Evolutionary conservation across 2,113 vertebrate genomes (phyloP).

Genomic region (Thalassarche chlororhynchos): DNA sequence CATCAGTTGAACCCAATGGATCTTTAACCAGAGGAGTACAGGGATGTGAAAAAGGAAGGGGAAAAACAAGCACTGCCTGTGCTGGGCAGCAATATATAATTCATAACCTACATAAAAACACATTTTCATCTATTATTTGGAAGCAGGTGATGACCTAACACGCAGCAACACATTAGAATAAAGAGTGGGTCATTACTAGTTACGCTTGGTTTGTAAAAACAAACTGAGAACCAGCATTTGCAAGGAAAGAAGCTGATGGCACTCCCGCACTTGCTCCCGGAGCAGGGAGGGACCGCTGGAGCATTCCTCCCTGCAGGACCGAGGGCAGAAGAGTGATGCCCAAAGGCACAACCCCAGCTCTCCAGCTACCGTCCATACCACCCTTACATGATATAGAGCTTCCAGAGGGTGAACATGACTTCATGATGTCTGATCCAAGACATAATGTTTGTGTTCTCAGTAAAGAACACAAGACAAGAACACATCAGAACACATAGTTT

Average conservation of each 20-base stretch:
- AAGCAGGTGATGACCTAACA: not conserved
- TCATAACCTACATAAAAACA: not conserved
- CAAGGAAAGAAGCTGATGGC: not conserved
- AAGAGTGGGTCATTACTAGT: not conserved
- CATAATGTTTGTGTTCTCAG: not conserved
- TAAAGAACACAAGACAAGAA: not conserved
- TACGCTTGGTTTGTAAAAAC: not conserved
- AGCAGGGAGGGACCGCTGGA: rapidly evolving
- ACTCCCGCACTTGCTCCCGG: not conserved
- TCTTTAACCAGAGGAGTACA: not conserved
- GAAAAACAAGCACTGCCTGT: not conserved
- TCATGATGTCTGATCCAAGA: not conserved
- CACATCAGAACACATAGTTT: not conserved
- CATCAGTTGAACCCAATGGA: not conserved
- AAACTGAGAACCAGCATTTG: rapidly evolving
- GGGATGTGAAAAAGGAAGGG: not conserved
- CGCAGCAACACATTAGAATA: not conserved
- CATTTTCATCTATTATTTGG: not conserved
- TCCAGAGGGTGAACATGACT: not conserved
- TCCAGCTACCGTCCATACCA: rapidly evolving
- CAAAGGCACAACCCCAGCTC: not conserved
- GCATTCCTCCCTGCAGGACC: not conserved
- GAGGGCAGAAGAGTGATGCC: not conserved
- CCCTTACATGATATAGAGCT: rapidly evolving
- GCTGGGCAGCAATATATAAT: not conserved